Evolutionary conservation across 1,140 invertebrate genomes (phyloP).

Genomic region (Pectinophora gossypiella): DNA sequence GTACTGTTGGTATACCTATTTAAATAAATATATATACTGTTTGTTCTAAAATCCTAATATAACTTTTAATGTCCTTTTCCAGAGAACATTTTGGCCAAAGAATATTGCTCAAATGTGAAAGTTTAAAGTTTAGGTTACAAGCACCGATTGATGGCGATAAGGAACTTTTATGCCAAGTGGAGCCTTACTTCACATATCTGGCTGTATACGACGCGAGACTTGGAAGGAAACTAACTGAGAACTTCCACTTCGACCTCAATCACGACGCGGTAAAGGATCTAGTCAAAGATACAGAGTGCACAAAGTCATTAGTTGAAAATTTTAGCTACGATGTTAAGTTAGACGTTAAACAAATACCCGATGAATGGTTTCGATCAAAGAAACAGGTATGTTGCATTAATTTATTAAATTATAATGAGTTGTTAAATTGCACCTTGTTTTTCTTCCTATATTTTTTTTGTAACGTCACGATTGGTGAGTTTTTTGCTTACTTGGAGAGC

Average conservation of each 20-base stretch:
- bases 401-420: no score
- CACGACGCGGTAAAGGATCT: slow-evolving; percentile 76
- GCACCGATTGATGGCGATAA: slow-evolving; percentile 86
- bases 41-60: no score
- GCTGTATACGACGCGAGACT: slow-evolving; percentile 91
- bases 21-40: no score
- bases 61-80: slow-evolving; percentile 52
- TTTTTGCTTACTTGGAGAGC: no score
- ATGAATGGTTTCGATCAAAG: slow-evolving; percentile 69
- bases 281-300: slow-evolving; percentile 60
- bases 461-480: no score
- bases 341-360: slow-evolving; percentile 65
- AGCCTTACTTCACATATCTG: slow-evolving; percentile 93
- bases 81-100: slow-evolving; percentile 91
- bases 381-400: slow-evolving; percentile 51
- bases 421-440: no score
- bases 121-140: slow-evolving; percentile 88
- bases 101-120: slow-evolving; percentile 88
- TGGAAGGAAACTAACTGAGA: slow-evolving; percentile 92
- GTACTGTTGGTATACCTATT: no score
- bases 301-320: slow-evolving; percentile 63
- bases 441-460: no score
- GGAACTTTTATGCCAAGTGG: slow-evolving; percentile 88
- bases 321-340: slow-evolving; percentile 71
- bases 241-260: slow-evolving; percentile 95